Conservation (phyloP, 2,888 invertebrate species). For the Drosophila quinaria region DNA sequence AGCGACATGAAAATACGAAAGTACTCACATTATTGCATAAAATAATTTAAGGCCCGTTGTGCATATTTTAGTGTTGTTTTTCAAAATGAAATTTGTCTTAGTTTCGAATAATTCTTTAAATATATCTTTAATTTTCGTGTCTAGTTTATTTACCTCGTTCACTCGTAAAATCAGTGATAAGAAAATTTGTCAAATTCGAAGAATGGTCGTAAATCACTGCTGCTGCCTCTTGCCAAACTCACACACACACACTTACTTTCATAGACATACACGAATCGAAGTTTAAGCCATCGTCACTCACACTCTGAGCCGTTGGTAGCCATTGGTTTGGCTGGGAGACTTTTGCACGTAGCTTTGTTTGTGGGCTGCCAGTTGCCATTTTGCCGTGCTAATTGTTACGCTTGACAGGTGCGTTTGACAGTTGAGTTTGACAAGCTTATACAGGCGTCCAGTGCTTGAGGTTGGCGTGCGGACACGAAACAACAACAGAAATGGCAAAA, state of each 20-base stretch:
- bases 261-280: conserved; percentile 15
- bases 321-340: conserved; percentile 8
- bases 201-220: conserved; percentile 75
- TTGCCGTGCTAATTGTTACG: conserved; percentile 77
- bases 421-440: conserved; percentile 78
- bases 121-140: not conserved
- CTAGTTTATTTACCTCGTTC: conserved; percentile 18
- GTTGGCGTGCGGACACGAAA: conserved; percentile 25
- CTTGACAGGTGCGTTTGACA: conserved; percentile 79
- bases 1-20: not conserved
- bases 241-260: not conserved
- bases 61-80: conserved; percentile 1
- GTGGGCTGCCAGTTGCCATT: conserved; percentile 58
- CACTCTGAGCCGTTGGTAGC: conserved; percentile 15
- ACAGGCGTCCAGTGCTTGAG: conserved; percentile 39
- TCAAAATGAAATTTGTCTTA: not conserved
- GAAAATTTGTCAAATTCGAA: conserved; percentile 73
- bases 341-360: conserved; percentile 38
- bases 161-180: conserved; percentile 13
- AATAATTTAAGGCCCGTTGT: not conserved
- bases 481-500: conserved; percentile 14
- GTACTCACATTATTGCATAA: not conserved
- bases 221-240: conserved; percentile 19
- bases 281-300: conserved; percentile 29
- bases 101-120: not conserved